phyloP scores from a whole-genome alignment of 2,113 vertebrate species.

The Odontophorus gujanensis region DNA sequence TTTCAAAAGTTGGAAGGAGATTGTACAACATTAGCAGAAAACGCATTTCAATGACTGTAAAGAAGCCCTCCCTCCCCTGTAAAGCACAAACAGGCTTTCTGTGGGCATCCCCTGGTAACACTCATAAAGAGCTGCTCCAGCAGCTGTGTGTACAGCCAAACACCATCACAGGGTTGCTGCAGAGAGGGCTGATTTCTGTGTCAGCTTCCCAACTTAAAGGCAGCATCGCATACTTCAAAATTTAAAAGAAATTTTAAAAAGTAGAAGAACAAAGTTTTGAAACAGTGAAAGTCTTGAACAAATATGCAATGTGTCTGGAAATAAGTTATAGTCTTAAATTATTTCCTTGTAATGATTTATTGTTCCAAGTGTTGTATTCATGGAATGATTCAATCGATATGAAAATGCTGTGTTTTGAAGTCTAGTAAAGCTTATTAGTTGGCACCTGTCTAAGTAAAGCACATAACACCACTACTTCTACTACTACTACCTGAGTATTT shows the following conservation, averaged over 20 bases:
- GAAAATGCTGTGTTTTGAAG: not conserved
- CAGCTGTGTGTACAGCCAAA: conserved; percentile 53
- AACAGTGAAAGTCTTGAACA: not conserved
- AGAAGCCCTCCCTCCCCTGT: not conserved
- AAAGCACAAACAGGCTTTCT: conserved; percentile 43
- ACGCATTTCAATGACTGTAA: conserved; percentile 5
- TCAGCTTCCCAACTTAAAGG: not conserved
- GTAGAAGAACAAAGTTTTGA: not conserved
- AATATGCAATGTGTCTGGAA: not conserved
- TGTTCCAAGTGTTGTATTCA: not conserved
- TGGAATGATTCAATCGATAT: not conserved
- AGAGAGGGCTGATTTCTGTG: not conserved
- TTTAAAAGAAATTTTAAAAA: not conserved
- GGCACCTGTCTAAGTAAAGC: not conserved
- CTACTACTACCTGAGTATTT: not conserved
- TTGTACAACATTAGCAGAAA: conserved; percentile 34
- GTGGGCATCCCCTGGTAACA: conserved; percentile 57
- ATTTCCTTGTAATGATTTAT: not conserved
- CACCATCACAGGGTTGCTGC: not conserved
- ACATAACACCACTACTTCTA: not conserved
- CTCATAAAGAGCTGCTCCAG: conserved; percentile 47
- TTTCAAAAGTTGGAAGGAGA: conserved; percentile 55
- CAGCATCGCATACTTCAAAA: not conserved
- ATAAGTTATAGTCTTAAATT: not conserved
- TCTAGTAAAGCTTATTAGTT: not conserved